Evolutionary conservation across 2,113 vertebrate species (phyloP).

Genomic region (Symphodus melops): DNA sequence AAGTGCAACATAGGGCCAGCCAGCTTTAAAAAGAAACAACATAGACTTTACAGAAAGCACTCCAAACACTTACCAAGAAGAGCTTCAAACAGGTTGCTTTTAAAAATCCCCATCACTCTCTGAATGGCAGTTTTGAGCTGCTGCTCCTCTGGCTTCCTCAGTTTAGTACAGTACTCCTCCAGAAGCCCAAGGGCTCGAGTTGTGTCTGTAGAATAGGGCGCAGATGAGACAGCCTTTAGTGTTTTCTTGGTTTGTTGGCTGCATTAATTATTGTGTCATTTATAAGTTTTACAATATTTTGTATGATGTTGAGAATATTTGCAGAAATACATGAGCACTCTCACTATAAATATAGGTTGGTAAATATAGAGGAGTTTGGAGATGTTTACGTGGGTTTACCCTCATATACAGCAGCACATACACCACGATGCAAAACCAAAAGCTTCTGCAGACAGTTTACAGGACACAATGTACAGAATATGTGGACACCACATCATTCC

Average conservation of each 20-base stretch:
- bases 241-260: not conserved
- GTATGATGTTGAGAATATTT: too few relatives aligned
- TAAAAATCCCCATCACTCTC: constrained; percentile 94
- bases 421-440: not conserved
- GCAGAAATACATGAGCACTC: not conserved
- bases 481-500: too few relatives aligned
- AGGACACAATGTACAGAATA: too few relatives aligned
- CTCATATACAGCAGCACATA: not conserved
- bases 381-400: not conserved
- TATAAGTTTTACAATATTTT: not conserved
- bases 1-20: too few relatives aligned
- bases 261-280: not conserved
- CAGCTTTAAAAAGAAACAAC: not conserved
- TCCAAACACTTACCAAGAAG: constrained; percentile 89
- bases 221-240: constrained; percentile 1
- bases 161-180: constrained; percentile 93
- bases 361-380: not conserved
- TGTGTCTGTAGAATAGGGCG: constrained; percentile 85
- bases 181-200: constrained; percentile 89
- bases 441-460: too few relatives aligned
- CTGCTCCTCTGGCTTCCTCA: constrained; percentile 91
- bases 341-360: not conserved
- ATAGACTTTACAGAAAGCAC: not conserved
- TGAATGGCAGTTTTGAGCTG: constrained; percentile 92
- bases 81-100: constrained; percentile 94